Base-by-base conservation (phyloP, 2,113 vertebrate species). In the Agapornis roseicollis region DNA sequence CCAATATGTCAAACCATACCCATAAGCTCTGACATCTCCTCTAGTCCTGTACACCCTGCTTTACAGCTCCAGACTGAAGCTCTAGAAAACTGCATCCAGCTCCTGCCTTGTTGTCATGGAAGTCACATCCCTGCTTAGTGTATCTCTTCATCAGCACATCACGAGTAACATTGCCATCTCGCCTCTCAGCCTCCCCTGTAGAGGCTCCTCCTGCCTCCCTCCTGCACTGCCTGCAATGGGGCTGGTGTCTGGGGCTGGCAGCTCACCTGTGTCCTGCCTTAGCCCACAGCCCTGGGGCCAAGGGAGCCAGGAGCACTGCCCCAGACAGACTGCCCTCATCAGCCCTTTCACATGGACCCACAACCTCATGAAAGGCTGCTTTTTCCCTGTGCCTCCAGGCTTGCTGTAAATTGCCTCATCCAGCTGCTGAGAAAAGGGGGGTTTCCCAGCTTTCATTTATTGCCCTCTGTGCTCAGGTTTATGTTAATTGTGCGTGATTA, bases 371-470 rank as follows among this genome's bases (percentile, higher is more conserved):
- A 96, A 95, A 94, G 66, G 61, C 47, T 86, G 25, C 80, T 52
- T 71, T 84, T 72, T 76, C 53, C 41, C 52, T 10, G 7, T 0
- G 16, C 88, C 93, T 85, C 65, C 72, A n/a, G 91, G 84, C 71
- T 61, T 56, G 64, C 93, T 50, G 83, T 49, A 90, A 95, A 95
- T 89, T 89, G 92, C 83, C 28, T 93, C 84, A 89, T 72, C 84
- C 85, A 90, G 84, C 80, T 94, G 77, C 88, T 85, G 77, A 70
- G 76, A 95, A 89, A 66, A 89, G 77, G 94, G 95, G 96, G 94
- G 52, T 95, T 97, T 96, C 95, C 97, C 97, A 95, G 76, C 61
- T 85, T 80, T 94, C 71, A 65, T 82, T 94, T 92, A 35, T 60
- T 35, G 80, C 27, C 31, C 37, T 7, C 14, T 63, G 7, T 5